Conservation (phyloP, 2,888 invertebrate species). For the Leptarthrus brevirostris region DNA sequence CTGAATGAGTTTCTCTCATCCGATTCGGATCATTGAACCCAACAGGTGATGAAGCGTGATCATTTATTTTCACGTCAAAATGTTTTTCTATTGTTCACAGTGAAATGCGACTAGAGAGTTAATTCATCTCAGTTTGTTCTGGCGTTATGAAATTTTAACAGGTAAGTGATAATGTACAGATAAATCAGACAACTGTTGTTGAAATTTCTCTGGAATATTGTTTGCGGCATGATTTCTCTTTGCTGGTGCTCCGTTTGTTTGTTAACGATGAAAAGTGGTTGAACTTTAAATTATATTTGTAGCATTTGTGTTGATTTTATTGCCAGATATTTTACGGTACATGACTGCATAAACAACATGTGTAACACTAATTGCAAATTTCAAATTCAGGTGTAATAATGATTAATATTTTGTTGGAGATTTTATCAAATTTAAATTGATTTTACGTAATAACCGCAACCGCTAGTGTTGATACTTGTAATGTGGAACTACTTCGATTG, state of each 20-base stretch:
- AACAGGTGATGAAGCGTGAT: slow-evolving; percentile 31
- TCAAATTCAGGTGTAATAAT: no score
- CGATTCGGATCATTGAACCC: slow-evolving; percentile 13
- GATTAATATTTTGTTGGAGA: no score
- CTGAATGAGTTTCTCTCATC: background rate
- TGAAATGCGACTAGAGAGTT: background rate
- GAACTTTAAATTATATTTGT: background rate
- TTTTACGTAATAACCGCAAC: no score
- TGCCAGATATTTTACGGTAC: no score
- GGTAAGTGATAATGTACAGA: background rate
- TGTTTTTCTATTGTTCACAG: slow-evolving; percentile 10
- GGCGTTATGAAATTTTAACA: background rate
- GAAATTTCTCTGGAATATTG: background rate
- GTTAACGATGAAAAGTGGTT: background rate
- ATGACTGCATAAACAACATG: no score
- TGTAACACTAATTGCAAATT: no score
- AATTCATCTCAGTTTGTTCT: background rate
- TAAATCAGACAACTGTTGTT: background rate
- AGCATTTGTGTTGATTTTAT: no score
- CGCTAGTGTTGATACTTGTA: no score
- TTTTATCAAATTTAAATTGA: no score
- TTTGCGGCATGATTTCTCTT: background rate
- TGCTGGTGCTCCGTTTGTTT: background rate
- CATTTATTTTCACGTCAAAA: slow-evolving; percentile 1
- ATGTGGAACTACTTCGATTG: no score